These are phyloP conservation scores for Oreochromis spilurus DNA, from an alignment of 2,113 vertebrate genomes.

Conservation along the genomic window DNA sequence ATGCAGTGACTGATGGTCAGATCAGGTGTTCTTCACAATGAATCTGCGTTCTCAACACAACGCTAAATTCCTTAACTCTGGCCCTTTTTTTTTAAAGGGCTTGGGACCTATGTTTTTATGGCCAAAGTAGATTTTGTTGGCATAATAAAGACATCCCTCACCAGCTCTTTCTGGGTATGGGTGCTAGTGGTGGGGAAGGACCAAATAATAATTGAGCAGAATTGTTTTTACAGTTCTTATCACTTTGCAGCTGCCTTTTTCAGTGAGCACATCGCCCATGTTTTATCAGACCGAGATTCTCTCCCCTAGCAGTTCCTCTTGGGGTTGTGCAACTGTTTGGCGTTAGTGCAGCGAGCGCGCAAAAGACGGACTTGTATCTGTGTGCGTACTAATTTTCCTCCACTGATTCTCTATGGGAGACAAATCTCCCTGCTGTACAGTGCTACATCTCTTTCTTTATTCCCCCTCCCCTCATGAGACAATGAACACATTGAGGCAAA, in stretches of 20 bases:
- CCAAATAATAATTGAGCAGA: background rate
- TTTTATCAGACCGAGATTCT: background rate
- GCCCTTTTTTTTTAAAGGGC: background rate
- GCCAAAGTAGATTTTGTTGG: background rate
- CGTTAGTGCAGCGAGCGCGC: background rate
- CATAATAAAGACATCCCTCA: background rate
- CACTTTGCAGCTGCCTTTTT: background rate
- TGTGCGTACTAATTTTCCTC: constrained; percentile 7
- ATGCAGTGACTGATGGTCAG: background rate
- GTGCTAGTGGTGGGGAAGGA: background rate
- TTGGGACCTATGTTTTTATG: background rate
- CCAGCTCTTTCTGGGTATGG: background rate
- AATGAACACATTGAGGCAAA: constrained; percentile 64
- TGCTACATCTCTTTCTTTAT: constrained; percentile 30
- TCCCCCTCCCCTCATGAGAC: constrained; percentile 43
- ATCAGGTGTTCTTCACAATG: background rate
- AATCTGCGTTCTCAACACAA: background rate
- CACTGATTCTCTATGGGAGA: constrained; percentile 4
- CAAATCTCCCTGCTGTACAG: constrained; percentile 21
- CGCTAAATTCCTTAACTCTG: background rate
- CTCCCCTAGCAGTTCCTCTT: background rate
- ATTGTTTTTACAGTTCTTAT: background rate
- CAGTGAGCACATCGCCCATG: background rate
- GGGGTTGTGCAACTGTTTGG: constrained; percentile 13
- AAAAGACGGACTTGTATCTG: constrained; percentile 20